These are phyloP conservation scores for Lophius americanus DNA, from an alignment of 2,797 vertebrate genomes.

Conservation along the genomic window DNA sequence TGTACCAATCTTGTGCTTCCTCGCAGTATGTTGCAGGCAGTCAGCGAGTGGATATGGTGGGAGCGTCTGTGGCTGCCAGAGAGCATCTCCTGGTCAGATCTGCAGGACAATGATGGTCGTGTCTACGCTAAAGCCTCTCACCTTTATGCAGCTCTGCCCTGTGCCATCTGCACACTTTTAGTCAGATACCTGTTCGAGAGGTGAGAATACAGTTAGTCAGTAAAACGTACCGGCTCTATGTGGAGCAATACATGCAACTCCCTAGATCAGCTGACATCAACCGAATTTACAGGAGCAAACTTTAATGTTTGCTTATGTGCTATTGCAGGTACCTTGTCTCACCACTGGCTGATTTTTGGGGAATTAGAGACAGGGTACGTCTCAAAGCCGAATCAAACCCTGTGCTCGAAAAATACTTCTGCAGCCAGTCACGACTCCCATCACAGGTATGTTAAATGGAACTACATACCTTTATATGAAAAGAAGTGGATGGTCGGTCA, in stretches of 20 bases:
- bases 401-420: conserved; percentile 73
- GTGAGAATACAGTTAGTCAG: conserved; percentile 65
- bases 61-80: conserved; percentile 91
- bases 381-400: conserved; percentile 59
- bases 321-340: conserved; percentile 66
- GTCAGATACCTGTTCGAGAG: conserved; percentile 88
- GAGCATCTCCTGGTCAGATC: conserved; percentile 87
- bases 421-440: conserved; percentile 52
- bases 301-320: conserved; percentile 13
- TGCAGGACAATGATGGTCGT: conserved; percentile 85
- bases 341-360: conserved; percentile 69
- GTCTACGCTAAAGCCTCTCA: conserved; percentile 88
- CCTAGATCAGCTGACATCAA: not conserved
- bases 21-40: conserved; percentile 83
- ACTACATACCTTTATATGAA: not conserved
- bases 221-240: not conserved
- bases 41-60: conserved; percentile 91
- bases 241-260: conserved; percentile 7
- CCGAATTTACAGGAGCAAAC: not conserved
- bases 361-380: conserved; percentile 66
- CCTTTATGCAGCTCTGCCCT: conserved; percentile 84
- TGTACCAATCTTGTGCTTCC: conserved; percentile 2
- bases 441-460: conserved; percentile 58
- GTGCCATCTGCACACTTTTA: conserved; percentile 84
- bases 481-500: not conserved